phyloP scores from a whole-genome alignment of 1,140 invertebrate genomes.

The Philotrypesis tridentata region DNA sequence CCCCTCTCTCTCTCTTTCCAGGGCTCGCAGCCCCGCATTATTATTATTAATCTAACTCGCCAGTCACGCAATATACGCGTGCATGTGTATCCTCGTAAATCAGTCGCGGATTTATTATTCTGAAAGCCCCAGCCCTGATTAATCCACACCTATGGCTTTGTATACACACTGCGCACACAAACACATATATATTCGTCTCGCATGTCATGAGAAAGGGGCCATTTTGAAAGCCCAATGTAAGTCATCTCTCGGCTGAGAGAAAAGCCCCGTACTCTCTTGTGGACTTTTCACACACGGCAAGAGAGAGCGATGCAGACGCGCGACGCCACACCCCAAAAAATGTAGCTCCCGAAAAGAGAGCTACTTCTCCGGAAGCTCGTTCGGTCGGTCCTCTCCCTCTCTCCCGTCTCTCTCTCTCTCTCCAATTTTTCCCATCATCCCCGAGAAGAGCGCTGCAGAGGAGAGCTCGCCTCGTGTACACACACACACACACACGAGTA shows the following conservation, averaged over 20 bases:
- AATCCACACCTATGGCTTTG: not conserved
- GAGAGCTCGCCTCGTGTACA: not conserved
- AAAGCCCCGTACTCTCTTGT: not conserved
- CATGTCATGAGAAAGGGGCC: not conserved
- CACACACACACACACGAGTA: not conserved
- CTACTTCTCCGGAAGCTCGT: slow-evolving; percentile 24
- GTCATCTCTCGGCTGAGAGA: not conserved
- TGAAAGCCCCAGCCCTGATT: too few relatives aligned
- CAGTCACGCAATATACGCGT: too few relatives aligned
- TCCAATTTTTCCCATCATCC: slow-evolving; percentile 8
- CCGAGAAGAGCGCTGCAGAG: too few relatives aligned
- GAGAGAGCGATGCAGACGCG: not conserved
- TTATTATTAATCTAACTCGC: slow-evolving; percentile 32
- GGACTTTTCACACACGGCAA: not conserved
- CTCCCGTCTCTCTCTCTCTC: too few relatives aligned
- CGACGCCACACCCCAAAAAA: slow-evolving; percentile 34
- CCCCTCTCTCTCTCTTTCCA: not conserved
- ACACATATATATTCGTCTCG: too few relatives aligned
- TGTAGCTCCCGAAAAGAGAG: too few relatives aligned
- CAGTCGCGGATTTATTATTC: too few relatives aligned
- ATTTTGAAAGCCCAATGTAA: not conserved
- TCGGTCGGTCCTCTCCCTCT: slow-evolving; percentile 15
- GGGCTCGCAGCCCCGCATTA: too few relatives aligned
- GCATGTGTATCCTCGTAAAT: not conserved
- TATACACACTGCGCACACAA: too few relatives aligned